phyloP scores from a whole-genome alignment of 1,140 invertebrate species.

The Leptopilina clavipes region DNA sequence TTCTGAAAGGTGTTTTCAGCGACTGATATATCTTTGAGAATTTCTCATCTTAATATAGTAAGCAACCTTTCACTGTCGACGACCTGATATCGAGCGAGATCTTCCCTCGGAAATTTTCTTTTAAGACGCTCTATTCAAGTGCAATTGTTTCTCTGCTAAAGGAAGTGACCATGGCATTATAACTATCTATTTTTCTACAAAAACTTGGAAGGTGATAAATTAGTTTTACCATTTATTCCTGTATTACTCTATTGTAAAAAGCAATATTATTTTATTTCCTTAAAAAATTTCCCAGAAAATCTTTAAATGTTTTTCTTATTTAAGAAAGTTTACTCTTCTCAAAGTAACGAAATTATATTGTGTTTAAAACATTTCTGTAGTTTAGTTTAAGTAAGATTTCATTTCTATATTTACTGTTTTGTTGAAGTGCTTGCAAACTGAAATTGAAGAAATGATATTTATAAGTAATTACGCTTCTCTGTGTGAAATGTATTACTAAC shows the following conservation, averaged over 20 bases:
- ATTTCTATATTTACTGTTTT: background rate
- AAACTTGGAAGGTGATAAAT: constrained; percentile 47
- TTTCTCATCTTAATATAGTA: constrained; percentile 73
- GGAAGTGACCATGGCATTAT: constrained; percentile 37
- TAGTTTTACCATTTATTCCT: constrained; percentile 50
- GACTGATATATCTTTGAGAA: constrained; percentile 72
- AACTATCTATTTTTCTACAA: constrained; percentile 4
- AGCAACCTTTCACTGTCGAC: constrained; percentile 70
- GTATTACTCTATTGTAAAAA: constrained; percentile 33
- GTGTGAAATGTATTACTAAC: too few species aligned
- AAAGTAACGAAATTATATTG: background rate
- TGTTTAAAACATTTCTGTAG: background rate
- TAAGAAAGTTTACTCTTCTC: background rate
- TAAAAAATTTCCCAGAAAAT: background rate
- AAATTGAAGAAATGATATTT: background rate
- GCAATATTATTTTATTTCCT: background rate
- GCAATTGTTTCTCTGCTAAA: constrained; percentile 41
- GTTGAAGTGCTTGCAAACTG: background rate
- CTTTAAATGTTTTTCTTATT: background rate
- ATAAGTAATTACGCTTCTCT: too few species aligned
- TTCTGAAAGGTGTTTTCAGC: constrained; percentile 56
- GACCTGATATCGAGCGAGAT: constrained; percentile 60
- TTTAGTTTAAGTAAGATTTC: background rate
- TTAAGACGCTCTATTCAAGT: background rate
- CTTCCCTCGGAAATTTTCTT: constrained; percentile 45